Evolutionary conservation across 2,113 vertebrate species (phyloP), one percentile per base, ranked within the genome.

Genomic region (Neotoma lepida): DNA sequence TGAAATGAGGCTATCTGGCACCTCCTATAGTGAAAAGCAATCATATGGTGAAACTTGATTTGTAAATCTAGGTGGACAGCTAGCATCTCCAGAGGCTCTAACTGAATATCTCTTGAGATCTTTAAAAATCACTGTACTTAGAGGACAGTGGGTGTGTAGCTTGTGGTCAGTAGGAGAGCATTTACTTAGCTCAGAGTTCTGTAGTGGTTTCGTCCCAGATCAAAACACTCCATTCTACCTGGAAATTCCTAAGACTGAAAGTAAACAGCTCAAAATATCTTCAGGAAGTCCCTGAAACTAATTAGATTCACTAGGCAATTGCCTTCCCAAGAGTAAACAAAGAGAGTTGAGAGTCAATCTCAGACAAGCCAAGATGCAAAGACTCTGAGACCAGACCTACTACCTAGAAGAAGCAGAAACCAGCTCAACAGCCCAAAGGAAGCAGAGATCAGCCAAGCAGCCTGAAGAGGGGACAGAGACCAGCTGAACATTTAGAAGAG

Each of bases 11-110:
- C 4, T 13, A 26, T 58, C 12, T 94, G 88, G 28, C 54, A 12
- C 49, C 6, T 92, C 15, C 49, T 39, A 85, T 61, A 93, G 20
- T 76, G 41, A 94, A 92, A 86, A 39, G 66, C 46, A 94, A 22
- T 84, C 86, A 90, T 13, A 90, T 33, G 86, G 63, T 88, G 46
- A 95, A 96, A 88, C 90, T 77, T 56, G 80, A 51, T 88, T 90
- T 95, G 66, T 92, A 70, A 94, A 78, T 95, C 20, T 86, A 86
- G 80, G 66, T 86, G 58, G 44, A 81, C 17, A 86, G 51, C 9
- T 93, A 86, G 90, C 78, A 90, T 95, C 49, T 90, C 71, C 74
- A 80, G 41, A 24, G 76, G 66, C 56, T 33, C 17, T 87, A 56
- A 77, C 10, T 49, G 76, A 33, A 46, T 73, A 41, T 80, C 33